Percentiles rank a stretch among this genome's conserved stretches.
These are phyloP conservation scores for Mesorhabditis belari DNA, from an alignment of 2,888 invertebrate genomes.

Conservation along the genomic window DNA sequence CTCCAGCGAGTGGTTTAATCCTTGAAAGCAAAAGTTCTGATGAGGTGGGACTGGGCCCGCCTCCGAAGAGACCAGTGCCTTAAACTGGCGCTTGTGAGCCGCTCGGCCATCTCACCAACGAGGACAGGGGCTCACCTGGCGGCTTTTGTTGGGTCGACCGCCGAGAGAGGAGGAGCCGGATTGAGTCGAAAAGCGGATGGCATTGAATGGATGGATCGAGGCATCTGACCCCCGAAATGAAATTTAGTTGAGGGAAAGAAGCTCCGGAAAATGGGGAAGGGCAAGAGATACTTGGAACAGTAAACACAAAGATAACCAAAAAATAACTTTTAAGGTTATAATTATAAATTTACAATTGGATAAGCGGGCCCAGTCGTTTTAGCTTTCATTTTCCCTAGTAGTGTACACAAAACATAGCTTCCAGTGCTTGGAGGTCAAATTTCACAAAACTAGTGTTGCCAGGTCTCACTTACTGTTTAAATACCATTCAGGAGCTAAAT, in stretches of 20 bases:
- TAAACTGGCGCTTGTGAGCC: conserved; percentile 83
- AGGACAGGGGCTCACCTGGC: not conserved
- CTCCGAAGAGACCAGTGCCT: conserved; percentile 69
- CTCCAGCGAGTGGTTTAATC: not conserved
- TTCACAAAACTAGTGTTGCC: too few relatives aligned
- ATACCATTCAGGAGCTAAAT: too few relatives aligned
- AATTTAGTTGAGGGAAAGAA: not conserved
- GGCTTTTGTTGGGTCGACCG: conserved; percentile 16
- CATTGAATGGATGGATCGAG: conserved; percentile 40
- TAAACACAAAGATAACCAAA: too few relatives aligned
- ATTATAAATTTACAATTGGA: too few relatives aligned
- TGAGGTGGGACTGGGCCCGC: not conserved
- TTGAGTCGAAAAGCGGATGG: conserved; percentile 43
- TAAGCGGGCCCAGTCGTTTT: too few relatives aligned
- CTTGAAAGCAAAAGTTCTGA: not conserved
- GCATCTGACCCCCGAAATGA: conserved; percentile 11
- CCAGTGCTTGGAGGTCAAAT: too few relatives aligned
- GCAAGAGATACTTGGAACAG: not conserved
- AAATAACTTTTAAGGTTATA: too few relatives aligned
- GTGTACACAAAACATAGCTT: too few relatives aligned
- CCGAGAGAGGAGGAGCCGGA: conserved; percentile 38
- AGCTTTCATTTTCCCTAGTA: too few relatives aligned
- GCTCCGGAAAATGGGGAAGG: not conserved
- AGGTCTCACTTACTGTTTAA: too few relatives aligned
- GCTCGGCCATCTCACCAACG: conserved; percentile 66